These are phyloP conservation scores for Epizoanthus rinbou DNA, from an alignment of 92 coral and sea anemone genomes.

Conservation along the genomic window DNA sequence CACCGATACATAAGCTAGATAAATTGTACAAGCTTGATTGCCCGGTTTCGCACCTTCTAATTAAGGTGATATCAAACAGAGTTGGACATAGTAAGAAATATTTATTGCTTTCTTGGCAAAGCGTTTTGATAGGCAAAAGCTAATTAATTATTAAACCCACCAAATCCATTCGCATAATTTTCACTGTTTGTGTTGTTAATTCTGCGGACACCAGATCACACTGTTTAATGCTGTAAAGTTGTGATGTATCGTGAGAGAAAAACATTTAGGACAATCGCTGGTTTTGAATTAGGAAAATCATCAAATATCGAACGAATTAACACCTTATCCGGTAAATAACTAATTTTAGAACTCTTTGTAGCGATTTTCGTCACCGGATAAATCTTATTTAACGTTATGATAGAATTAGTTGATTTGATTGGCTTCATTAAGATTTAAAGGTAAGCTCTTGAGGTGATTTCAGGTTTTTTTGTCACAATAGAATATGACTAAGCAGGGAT, in stretches of 20 bases:
- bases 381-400: background rate
- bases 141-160: slow-evolving; percentile 26
- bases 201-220: background rate
- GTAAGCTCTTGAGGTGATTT: too few species aligned
- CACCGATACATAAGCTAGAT: background rate
- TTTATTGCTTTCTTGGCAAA: background rate
- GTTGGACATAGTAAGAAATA: background rate
- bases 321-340: background rate
- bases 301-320: background rate
- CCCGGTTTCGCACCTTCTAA: background rate
- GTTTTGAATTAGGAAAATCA: slow-evolving; percentile 25
- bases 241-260: slow-evolving; percentile 10
- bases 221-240: background rate
- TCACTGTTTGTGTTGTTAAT: slow-evolving; percentile 26
- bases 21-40: background rate
- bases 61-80: background rate
- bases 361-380: background rate
- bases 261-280: background rate
- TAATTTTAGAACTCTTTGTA: background rate
- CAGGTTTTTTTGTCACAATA: too few species aligned
- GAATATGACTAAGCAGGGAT: too few species aligned
- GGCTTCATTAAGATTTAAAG: too few species aligned
- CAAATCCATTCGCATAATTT: slow-evolving; percentile 16
- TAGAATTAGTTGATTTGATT: too few species aligned
- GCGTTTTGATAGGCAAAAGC: slow-evolving; percentile 2